Percentiles rank a stretch among this genome's conserved stretches.
phyloP scores from a whole-genome alignment of 2,113 vertebrate species.

The Stercorarius parasiticus region DNA sequence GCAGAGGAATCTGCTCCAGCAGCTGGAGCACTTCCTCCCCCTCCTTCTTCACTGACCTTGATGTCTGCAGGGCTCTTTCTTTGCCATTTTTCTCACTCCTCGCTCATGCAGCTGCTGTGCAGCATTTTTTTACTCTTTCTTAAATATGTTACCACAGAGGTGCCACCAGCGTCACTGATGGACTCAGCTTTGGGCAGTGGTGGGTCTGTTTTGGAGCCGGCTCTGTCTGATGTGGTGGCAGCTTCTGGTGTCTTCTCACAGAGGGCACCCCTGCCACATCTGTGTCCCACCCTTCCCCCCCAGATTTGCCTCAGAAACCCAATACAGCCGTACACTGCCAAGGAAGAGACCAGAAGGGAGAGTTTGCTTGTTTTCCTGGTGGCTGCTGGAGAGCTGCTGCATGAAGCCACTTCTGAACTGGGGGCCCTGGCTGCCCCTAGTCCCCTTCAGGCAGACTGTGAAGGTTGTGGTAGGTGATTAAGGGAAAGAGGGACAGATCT shows the following conservation, averaged over 20 bases:
- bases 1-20: neutral
- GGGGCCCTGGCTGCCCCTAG: neutral
- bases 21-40: neutral
- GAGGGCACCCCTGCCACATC: neutral
- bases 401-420: neutral
- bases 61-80: neutral
- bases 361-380: neutral
- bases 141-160: too few relatives aligned
- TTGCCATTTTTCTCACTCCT: neutral
- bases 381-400: neutral
- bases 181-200: neutral
- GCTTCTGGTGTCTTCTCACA: neutral
- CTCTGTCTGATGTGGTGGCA: neutral
- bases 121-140: neutral
- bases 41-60: neutral
- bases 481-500: neutral
- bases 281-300: accelerated
- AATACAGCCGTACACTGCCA: neutral
- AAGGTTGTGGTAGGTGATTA: neutral
- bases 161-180: neutral
- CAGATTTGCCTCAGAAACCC: neutral
- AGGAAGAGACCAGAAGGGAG: neutral
- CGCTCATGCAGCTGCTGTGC: neutral
- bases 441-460: neutral
- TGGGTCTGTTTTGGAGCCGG: neutral